Conservation (phyloP, 1,140 invertebrate genomes). For the Asobara japonica region DNA sequence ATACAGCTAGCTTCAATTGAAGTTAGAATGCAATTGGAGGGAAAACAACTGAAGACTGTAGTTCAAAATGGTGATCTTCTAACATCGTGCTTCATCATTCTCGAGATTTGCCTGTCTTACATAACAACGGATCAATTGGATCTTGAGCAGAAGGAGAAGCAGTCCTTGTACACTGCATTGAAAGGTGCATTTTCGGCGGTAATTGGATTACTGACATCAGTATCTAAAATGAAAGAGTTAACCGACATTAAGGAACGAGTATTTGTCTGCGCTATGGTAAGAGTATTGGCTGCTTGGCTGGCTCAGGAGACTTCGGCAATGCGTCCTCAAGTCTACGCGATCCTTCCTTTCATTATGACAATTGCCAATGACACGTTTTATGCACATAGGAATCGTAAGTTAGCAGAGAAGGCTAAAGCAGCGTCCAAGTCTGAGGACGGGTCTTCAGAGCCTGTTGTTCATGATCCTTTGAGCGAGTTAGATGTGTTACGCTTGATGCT, state of each 20-base stretch:
- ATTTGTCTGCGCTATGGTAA: constrained; percentile 83
- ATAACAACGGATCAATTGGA: constrained; percentile 84
- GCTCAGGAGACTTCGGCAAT: constrained; percentile 92
- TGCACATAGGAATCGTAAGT: constrained; percentile 71
- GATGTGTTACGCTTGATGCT: constrained; percentile 85
- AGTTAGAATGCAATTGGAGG: constrained; percentile 91
- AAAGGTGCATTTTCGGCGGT: constrained; percentile 90
- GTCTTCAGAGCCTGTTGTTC: constrained; percentile 51
- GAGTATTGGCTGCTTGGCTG: constrained; percentile 87
- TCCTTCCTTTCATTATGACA: constrained; percentile 81
- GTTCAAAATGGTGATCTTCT: constrained; percentile 80
- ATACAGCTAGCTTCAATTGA: constrained; percentile 90
- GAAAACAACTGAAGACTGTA: constrained; percentile 82
- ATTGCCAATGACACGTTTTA: constrained; percentile 86
- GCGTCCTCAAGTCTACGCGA: constrained; percentile 81
- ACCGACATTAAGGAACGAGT: constrained; percentile 74
- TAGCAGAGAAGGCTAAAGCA: constrained; percentile 72
- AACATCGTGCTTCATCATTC: constrained; percentile 83
- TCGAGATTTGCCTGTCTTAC: constrained; percentile 84
- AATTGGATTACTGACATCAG: constrained; percentile 76
- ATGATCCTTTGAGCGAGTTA: constrained; percentile 72
- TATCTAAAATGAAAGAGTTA: constrained; percentile 78
- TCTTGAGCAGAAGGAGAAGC: constrained; percentile 89
- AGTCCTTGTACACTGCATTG: constrained; percentile 87
- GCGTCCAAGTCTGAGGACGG: constrained; percentile 65